Percentiles rank a stretch among this genome's conserved stretches.
Conservation (phyloP, 35 echinoderm and acorn worm genomes). For the Apostichopus californicus region DNA sequence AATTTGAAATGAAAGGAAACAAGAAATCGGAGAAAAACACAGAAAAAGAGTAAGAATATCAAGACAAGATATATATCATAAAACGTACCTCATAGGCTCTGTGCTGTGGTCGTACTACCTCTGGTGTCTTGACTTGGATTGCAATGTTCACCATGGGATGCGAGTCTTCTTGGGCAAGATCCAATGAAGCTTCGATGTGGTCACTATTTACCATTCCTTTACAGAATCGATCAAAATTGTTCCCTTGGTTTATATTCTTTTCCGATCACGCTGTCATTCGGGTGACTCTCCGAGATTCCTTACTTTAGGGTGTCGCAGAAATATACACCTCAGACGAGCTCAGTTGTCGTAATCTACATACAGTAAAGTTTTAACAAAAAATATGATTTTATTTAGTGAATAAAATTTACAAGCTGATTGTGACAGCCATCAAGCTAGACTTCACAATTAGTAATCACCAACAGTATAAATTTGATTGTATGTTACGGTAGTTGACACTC, state of each 20-base stretch:
- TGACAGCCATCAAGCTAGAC: no score
- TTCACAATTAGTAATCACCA: no score
- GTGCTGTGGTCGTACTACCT: slow-evolving; percentile 17
- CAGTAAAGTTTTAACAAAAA: no score
- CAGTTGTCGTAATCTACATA: background rate
- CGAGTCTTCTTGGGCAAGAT: slow-evolving; percentile 55
- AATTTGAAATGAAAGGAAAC: background rate
- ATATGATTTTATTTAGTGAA: no score
- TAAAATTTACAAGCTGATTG: no score
- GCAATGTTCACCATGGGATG: slow-evolving; percentile 59
- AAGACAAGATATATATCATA: background rate
- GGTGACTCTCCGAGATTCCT: no score
- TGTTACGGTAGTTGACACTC: no score
- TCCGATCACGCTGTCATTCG: background rate
- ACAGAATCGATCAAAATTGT: background rate
- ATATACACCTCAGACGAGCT: background rate
- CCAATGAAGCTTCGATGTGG: slow-evolving; percentile 8
- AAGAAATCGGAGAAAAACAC: no score
- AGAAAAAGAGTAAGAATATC: background rate
- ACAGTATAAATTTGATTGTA: no score
- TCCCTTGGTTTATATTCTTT: background rate
- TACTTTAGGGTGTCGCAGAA: background rate
- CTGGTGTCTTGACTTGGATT: slow-evolving; percentile 43
- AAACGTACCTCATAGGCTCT: slow-evolving; percentile 16
- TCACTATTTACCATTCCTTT: slow-evolving; percentile 43